A percentile compares a stretch with the other conserved stretches of the same genome.
phyloP scores from a whole-genome alignment of 1,140 invertebrate genomes.

The Drosophila bocqueti region DNA sequence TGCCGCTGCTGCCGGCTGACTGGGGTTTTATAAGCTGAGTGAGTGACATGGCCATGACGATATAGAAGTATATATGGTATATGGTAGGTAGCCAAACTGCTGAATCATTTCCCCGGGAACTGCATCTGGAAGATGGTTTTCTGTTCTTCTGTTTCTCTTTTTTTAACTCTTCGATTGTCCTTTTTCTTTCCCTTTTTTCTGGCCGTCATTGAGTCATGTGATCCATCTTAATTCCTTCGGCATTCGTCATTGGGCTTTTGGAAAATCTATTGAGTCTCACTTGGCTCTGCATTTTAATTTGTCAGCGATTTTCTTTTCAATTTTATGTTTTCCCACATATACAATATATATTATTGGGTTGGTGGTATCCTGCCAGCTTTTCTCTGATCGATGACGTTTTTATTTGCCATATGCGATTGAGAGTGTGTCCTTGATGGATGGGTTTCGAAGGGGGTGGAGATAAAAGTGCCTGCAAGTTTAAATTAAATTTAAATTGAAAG shows the following conservation, averaged over 20 bases:
- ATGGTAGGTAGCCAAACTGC: conserved; percentile 67
- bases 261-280: conserved; percentile 65
- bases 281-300: conserved; percentile 80
- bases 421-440: conserved; percentile 61
- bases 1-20: conserved; percentile 38
- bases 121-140: conserved; percentile 62
- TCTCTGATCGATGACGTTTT: conserved; percentile 83
- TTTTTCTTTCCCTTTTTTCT: conserved; percentile 38
- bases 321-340: conserved; percentile 34
- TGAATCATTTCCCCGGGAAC: conserved; percentile 55
- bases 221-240: conserved; percentile 83
- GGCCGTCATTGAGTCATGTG: conserved; percentile 72
- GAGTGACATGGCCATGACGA: conserved; percentile 75
- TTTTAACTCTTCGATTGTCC: conserved; percentile 58
- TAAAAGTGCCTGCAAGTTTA: neutral
- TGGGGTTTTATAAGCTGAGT: conserved; percentile 42
- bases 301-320: conserved; percentile 67
- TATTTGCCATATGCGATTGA: conserved; percentile 63
- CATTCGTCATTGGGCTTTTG: conserved; percentile 76
- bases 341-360: conserved; percentile 62
- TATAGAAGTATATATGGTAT: conserved; percentile 21
- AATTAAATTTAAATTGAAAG: conserved; percentile 65
- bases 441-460: conserved; percentile 1
- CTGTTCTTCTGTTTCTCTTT: conserved; percentile 55
- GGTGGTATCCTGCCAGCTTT: conserved; percentile 54